Base-by-base conservation (phyloP, 2,888 invertebrate species). In the Rhagonycha lutea region DNA sequence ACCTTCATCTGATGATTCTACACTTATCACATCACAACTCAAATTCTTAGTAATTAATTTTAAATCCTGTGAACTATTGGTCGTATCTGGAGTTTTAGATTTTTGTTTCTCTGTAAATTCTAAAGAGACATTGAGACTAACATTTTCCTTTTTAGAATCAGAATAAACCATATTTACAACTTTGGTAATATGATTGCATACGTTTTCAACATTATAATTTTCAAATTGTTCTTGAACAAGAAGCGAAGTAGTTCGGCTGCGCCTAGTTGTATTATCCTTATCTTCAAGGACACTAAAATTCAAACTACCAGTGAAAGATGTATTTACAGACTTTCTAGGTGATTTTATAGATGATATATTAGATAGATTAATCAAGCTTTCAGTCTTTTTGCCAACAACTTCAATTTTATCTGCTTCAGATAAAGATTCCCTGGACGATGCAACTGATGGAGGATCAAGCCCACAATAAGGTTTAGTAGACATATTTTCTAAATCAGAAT, bases 141-240 rank as follows among this genome's bases (percentile, higher is more conserved):
- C 76, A 79, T 79, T 73, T n/a, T 74, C 70, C 14, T 78, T 78
- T 62, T 83, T 81, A 32, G 83, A 81, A 32, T 80, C 82, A 67
- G 80, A 76, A 65, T 84, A 84, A 74, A 86, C 86, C 47, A 80
- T 81, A 28, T 84, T 83, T 3, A 87, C 83, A 18, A 85, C 79
- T 62, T 82, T 79, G 11, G 81, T 79, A 69, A 86, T 85, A 69
- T 83, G 81, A 67, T 84, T 79, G 68, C 80, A 81, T n/a, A 86
- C 70, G 28, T 76, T 79, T 11, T 81, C 78, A 47, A 47, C 47
- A 47, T 47, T 47, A n/a, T 47, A 47, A n/a, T 47, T 47, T 47
- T 47, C 47, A 47, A 47, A 47, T 47, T 47, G 47, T 47, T 47
- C 47, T 47, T 47, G 47, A 47, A 47, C 47, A 47, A 47, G n/a